Evolutionary conservation across 2,888 invertebrate species (phyloP).

Genomic region (Agrotis puta): DNA sequence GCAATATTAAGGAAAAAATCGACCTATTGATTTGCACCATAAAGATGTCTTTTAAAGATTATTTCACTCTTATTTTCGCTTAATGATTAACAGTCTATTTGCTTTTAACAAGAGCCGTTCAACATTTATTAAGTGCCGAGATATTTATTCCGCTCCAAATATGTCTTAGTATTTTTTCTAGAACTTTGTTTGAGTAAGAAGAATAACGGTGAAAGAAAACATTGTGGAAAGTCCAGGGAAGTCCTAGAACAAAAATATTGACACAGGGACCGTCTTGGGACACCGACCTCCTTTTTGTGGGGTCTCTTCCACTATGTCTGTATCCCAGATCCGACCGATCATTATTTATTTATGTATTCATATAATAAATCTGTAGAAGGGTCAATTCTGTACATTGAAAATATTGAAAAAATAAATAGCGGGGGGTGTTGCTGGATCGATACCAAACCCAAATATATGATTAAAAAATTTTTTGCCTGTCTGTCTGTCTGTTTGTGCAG

Average conservation of each 20-base stretch:
- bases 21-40: not conserved
- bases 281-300: too few species aligned
- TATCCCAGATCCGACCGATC: too few species aligned
- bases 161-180: not conserved
- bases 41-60: not conserved
- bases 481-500: too few species aligned
- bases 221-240: not conserved
- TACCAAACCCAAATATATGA: too few species aligned
- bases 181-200: not conserved
- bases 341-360: too few species aligned
- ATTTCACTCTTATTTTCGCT: not conserved
- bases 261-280: not conserved
- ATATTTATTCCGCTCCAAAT: conserved; percentile 8
- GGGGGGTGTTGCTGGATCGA: too few species aligned
- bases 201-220: not conserved
- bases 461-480: too few species aligned
- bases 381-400: too few species aligned
- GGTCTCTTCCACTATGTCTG: too few species aligned
- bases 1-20: not conserved
- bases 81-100: not conserved
- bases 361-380: too few species aligned
- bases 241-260: not conserved
- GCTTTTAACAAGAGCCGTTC: not conserved
- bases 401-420: too few species aligned
- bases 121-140: conserved; percentile 1